Base-by-base conservation (phyloP, 2,888 invertebrate species). In the Lathronympha strigana region DNA sequence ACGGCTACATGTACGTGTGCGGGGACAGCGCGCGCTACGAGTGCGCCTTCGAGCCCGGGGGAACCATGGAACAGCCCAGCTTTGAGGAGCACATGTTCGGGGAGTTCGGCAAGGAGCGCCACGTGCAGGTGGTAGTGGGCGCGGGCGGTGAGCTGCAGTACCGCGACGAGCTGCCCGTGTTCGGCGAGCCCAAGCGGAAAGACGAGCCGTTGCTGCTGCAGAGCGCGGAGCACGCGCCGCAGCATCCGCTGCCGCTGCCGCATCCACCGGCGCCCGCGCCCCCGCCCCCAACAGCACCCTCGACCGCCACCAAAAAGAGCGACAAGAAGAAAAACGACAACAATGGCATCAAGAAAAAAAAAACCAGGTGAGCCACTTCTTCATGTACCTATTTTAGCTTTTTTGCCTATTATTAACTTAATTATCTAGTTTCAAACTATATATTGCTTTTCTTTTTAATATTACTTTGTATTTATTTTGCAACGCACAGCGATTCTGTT, bases 331-430 rank as follows among this genome's bases (percentile, higher is more conserved):
- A 97, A 84, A 94, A 93, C 75, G 96, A 96, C 82, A 96, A 96
- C 76, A 97, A 96, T 82, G 96, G 96, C 53, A 96, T 97, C 38
- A 97, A 97, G 85, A 97, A 97, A 90, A 97, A 97, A 88, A 97
- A 97, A 91, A 97, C 97, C 61, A 96, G 97, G 97, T 97, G 84
- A 73, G 81, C 5, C 36, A 19, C 9, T 9, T 19, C 6, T 0
- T 28, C n/a, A 49, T 11, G 17, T 36, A 9, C 9, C 8, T 8
- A 4, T 13, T 15, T 11, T 31, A 23, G 8, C 21, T 4, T 23
- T n/a, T 47, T 23, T n/a, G 21, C 38, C 8, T 4, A 1, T 23
- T 36, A 11, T 15, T 49, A 6, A 11, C 17, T 23, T 15, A 2
- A 11, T 4, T 25, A 43, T 57, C n/a, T 55, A 28, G 11, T 19